Conservation (phyloP, 2,888 invertebrate genomes). For the Morpho achilles region DNA sequence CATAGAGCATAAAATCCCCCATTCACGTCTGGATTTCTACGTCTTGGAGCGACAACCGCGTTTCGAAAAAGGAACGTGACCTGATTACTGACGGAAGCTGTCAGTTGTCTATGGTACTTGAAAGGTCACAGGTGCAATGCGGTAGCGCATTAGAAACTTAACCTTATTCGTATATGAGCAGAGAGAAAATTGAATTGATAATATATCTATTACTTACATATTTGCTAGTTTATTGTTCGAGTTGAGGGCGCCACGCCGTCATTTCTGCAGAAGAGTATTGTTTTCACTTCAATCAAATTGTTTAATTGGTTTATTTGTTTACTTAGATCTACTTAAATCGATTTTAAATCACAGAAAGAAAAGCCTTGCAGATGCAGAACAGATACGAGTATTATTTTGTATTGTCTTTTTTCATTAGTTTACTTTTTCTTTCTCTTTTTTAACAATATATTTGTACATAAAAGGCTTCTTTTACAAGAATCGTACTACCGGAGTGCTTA, state of each 20-base stretch:
- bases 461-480: no score
- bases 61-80: slow-evolving; percentile 76
- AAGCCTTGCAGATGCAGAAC: no score
- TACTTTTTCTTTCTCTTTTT: no score
- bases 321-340: no score
- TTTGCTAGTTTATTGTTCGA: slow-evolving; percentile 55
- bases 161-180: slow-evolving; percentile 34
- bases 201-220: slow-evolving; percentile 27
- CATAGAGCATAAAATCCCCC: slow-evolving; percentile 30
- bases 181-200: no score
- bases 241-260: slow-evolving; percentile 43
- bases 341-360: no score
- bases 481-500: no score
- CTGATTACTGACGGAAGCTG: slow-evolving; percentile 74
- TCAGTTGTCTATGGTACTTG: slow-evolving; percentile 52
- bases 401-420: no score
- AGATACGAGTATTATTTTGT: no score
- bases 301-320: slow-evolving; percentile 16
- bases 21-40: slow-evolving; percentile 34
- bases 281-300: slow-evolving; percentile 32
- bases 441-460: no score
- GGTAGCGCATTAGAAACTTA: slow-evolving; percentile 31
- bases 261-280: slow-evolving; percentile 43
- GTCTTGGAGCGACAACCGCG: slow-evolving; percentile 46
- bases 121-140: slow-evolving; percentile 52